phyloP scores from a whole-genome alignment of 2,797 vertebrate genomes.

The Enteromius viviparus region DNA sequence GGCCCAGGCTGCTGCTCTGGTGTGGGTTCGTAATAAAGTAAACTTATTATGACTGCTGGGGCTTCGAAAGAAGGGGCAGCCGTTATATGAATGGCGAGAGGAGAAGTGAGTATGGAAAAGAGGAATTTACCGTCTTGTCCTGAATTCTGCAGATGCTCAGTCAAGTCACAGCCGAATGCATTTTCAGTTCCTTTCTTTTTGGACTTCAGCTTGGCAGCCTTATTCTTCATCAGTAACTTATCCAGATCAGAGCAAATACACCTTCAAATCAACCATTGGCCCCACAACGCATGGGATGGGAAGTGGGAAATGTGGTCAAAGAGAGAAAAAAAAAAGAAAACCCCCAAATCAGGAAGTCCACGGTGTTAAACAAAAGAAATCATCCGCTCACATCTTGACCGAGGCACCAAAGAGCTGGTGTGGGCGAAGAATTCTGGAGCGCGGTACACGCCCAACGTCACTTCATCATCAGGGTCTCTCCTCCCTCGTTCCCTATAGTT shows the following conservation, averaged over 20 bases:
- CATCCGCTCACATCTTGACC: conserved; percentile 76
- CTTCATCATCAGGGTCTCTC: conserved; percentile 50
- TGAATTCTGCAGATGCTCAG: conserved; percentile 91
- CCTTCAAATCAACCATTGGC: conserved; percentile 65
- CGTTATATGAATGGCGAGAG: conserved; percentile 35
- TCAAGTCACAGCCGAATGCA: conserved; percentile 96
- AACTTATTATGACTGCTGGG: conserved; percentile 14
- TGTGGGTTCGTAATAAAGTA: conserved; percentile 14
- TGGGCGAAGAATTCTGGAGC: conserved; percentile 63
- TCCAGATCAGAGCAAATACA: conserved; percentile 70
- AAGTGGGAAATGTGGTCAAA: conserved; percentile 45
- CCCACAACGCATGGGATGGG: conserved; percentile 55
- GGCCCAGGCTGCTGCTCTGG: conserved; percentile 12
- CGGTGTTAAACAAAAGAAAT: conserved; percentile 62
- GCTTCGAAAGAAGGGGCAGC: conserved; percentile 11
- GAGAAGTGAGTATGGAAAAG: conserved; percentile 20
- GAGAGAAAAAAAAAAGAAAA: conserved; percentile 63
- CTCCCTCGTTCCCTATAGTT: conserved; percentile 22
- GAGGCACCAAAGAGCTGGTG: conserved; percentile 52
- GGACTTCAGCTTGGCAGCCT: conserved; percentile 93
- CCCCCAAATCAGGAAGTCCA: conserved; percentile 59
- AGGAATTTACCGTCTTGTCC: conserved; percentile 92
- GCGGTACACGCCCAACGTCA: conserved; percentile 71
- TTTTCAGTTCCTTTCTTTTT: conserved; percentile 93
- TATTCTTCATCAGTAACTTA: conserved; percentile 94